Percentiles rank a stretch among this genome's conserved stretches.
Conservation (phyloP, 92 coral and sea anemone species). For the Isaurus tuberculatus region DNA sequence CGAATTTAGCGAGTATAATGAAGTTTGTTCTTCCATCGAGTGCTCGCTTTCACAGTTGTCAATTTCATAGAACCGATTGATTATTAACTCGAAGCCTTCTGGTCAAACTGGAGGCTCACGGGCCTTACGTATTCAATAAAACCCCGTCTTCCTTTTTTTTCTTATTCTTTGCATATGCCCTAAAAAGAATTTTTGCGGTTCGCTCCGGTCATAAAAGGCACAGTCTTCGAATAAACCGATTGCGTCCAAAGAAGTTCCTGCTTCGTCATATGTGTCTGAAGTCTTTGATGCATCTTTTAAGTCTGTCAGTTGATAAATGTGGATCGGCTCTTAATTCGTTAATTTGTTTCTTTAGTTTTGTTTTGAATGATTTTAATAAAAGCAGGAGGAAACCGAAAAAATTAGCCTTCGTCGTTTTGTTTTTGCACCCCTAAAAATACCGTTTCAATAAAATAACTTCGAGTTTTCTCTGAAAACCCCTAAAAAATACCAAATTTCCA, state of each 20-base stretch:
- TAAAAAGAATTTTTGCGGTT: conserved; percentile 6
- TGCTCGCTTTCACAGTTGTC: background rate
- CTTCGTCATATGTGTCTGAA: background rate
- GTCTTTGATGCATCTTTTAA: conserved; percentile 1
- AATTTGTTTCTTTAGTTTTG: no score
- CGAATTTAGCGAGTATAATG: no score
- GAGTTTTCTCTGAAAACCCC: no score
- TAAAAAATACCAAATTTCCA: no score
- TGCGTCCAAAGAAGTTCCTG: background rate
- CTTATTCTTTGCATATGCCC: conserved; percentile 21
- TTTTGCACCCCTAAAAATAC: no score
- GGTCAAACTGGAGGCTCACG: conserved; percentile 6
- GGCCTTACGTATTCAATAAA: no score
- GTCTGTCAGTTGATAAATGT: conserved; percentile 4
- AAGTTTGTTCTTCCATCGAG: no score
- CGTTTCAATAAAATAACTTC: no score
- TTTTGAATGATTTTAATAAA: no score
- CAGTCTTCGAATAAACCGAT: conserved; percentile 24
- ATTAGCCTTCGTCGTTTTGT: no score
- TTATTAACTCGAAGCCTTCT: background rate
- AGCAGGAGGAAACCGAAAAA: no score
- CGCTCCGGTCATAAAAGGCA: conserved; percentile 12
- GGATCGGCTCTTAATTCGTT: conserved; percentile 19
- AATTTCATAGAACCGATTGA: no score
- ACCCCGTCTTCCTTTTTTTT: conserved; percentile 22